phyloP scores from a whole-genome alignment of 1,140 invertebrate genomes.

The Lucilia sericata region DNA sequence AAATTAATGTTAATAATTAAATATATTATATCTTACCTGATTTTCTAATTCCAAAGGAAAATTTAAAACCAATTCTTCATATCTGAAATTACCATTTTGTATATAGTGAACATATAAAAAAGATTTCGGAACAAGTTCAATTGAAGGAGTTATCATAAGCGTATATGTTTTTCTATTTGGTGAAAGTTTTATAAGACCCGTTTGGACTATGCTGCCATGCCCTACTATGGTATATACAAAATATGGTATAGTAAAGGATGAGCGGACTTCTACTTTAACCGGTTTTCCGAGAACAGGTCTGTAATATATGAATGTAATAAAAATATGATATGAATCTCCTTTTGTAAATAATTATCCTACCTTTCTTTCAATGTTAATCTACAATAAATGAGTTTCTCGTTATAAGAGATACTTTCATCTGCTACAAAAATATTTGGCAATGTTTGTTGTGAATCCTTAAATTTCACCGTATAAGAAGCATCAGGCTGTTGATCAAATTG shows the following conservation, averaged over 20 bases:
- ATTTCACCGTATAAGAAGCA: slow-evolving; percentile 38
- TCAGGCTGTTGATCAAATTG: slow-evolving; percentile 69
- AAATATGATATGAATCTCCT: background rate
- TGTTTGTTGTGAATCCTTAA: slow-evolving; percentile 46
- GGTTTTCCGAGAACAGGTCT: slow-evolving; percentile 77
- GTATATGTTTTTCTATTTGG: slow-evolving; percentile 55
- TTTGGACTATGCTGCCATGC: slow-evolving; percentile 83
- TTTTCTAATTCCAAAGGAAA: slow-evolving; percentile 78
- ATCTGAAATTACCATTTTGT: slow-evolving; percentile 75
- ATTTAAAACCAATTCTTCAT: slow-evolving; percentile 78
- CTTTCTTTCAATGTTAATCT: slow-evolving; percentile 50
- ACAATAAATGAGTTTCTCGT: background rate
- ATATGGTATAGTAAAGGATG: slow-evolving; percentile 80
- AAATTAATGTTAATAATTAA: too few species aligned
- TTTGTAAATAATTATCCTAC: slow-evolving; percentile 47
- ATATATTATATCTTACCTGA: background rate
- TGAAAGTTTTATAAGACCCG: slow-evolving; percentile 73
- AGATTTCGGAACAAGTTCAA: slow-evolving; percentile 84
- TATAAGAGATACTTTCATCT: background rate
- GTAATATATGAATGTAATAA: background rate
- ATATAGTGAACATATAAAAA: slow-evolving; percentile 83
- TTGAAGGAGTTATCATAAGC: slow-evolving; percentile 76
- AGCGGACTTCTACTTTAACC: slow-evolving; percentile 82
- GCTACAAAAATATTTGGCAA: background rate
- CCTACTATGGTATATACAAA: slow-evolving; percentile 87